These are phyloP conservation scores for Amblyopsis rosae DNA, from an alignment of 2,113 vertebrate species.

Conservation along the genomic window DNA sequence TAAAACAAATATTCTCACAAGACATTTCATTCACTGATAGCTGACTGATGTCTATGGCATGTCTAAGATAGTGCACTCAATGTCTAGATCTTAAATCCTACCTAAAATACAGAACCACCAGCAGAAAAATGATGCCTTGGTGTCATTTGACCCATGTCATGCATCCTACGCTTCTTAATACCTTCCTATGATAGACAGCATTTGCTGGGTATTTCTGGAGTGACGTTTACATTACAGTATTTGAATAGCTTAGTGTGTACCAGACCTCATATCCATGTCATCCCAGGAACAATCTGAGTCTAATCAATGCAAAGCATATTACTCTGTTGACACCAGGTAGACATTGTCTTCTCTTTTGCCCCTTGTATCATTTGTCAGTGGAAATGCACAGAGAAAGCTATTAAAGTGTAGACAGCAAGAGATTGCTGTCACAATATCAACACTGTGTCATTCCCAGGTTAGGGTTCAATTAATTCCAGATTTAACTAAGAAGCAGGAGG, in stretches of 20 bases:
- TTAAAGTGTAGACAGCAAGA: background rate
- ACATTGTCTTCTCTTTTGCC: background rate
- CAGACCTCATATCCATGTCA: background rate
- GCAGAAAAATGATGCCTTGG: no score
- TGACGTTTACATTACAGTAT: conserved; percentile 12
- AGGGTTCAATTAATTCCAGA: background rate
- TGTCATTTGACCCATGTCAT: no score
- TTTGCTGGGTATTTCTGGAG: background rate
- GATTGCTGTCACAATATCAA: conserved; percentile 8
- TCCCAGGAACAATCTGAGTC: background rate
- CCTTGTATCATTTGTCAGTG: conserved; percentile 13
- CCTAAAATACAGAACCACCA: no score
- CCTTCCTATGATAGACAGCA: no score
- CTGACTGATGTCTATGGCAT: no score
- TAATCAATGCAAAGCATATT: background rate
- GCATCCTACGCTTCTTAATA: no score
- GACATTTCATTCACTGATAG: no score
- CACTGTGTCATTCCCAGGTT: background rate
- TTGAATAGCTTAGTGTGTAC: background rate
- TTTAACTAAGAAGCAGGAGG: background rate
- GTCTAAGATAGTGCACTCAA: no score
- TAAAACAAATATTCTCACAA: no score
- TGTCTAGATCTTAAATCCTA: no score
- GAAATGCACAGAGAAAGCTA: background rate
- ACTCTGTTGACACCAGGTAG: background rate